Conservation (phyloP, 1,140 invertebrate species). For the Drosophila kurseongensis region DNA sequence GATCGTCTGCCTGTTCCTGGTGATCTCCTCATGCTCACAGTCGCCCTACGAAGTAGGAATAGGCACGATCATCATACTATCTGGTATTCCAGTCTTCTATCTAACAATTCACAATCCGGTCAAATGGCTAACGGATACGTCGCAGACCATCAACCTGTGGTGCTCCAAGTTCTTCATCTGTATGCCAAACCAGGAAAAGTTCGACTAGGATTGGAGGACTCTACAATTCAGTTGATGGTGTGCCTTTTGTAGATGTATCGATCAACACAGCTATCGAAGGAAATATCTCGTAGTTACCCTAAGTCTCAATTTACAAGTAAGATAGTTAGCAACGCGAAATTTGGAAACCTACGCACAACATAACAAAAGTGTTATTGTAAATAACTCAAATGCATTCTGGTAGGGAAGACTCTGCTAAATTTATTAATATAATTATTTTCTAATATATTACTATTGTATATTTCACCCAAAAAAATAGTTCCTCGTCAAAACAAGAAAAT, state of each 20-base stretch:
- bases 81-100: conserved; percentile 94
- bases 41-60: conserved; percentile 92
- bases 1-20: conserved; percentile 93
- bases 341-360: conserved; percentile 43
- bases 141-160: conserved; percentile 88
- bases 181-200: conserved; percentile 87
- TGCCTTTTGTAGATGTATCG: conserved; percentile 54
- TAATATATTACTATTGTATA: conserved; percentile 36
- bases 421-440: conserved; percentile 18
- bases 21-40: conserved; percentile 92
- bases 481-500: conserved; percentile 20
- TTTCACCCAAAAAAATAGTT: conserved; percentile 32
- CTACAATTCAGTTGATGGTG: conserved; percentile 10
- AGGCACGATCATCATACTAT: conserved; percentile 92
- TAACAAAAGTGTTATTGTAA: conserved; percentile 55
- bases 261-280: conserved; percentile 24
- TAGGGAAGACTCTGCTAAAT: conserved; percentile 1
- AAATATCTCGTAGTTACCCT: conserved; percentile 50
- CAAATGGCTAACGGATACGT: conserved; percentile 85
- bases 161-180: conserved; percentile 92
- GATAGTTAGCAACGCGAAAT: conserved; percentile 16
- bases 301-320: conserved; percentile 49
- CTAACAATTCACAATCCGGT: conserved; percentile 92
- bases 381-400: conserved; percentile 58
- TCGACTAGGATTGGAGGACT: conserved; percentile 58